Evolutionary conservation across 2,113 vertebrate genomes (phyloP).

Genomic region (Centropus bengalensis): DNA sequence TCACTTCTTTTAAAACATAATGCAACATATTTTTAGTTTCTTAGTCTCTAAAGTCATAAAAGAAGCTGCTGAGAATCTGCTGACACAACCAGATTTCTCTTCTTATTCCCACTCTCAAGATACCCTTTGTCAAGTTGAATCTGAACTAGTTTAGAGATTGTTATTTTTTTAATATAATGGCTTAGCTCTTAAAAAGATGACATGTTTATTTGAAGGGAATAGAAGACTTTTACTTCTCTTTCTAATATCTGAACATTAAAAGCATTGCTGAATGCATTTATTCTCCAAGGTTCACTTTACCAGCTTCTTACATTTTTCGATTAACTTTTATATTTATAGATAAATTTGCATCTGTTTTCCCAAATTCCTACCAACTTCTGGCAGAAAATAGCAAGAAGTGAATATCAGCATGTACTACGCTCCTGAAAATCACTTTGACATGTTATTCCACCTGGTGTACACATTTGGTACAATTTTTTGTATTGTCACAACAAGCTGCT

Average conservation of each 20-base stretch:
- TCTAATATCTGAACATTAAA: background rate
- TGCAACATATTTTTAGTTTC: background rate
- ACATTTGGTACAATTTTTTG: accelerated
- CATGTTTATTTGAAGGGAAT: background rate
- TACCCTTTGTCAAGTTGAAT: background rate
- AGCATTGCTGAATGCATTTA: background rate
- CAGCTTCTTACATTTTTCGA: background rate
- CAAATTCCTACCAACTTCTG: background rate
- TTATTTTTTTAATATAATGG: background rate
- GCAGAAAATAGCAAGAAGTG: background rate
- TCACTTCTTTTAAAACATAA: background rate
- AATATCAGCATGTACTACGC: background rate
- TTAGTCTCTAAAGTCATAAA: background rate
- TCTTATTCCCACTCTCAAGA: background rate
- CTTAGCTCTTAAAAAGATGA: background rate
- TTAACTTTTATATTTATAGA: background rate
- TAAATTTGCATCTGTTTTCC: background rate
- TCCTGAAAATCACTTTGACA: background rate
- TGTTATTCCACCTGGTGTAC: background rate
- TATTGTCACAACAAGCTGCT: background rate
- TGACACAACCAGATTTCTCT: background rate
- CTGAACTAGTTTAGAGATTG: background rate
- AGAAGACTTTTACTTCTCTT: background rate
- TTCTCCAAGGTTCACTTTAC: background rate
- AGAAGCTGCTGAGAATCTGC: background rate